phyloP scores from a whole-genome alignment of 2,888 invertebrate species.

The Trichogramma evanescens region DNA sequence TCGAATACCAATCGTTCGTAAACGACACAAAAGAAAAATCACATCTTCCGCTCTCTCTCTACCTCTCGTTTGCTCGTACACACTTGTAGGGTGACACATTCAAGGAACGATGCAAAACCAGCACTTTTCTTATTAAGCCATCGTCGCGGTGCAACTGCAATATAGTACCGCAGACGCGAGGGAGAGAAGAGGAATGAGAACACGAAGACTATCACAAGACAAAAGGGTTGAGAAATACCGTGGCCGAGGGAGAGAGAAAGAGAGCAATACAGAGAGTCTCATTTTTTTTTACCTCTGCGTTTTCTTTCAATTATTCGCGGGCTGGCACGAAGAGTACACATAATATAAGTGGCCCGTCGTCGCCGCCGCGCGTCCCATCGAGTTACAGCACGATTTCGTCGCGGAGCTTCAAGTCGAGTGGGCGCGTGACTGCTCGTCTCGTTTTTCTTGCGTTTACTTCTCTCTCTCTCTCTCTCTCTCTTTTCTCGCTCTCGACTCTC shows the following conservation, averaged over 20 bases:
- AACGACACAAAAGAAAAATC: too few relatives aligned
- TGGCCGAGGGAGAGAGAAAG: too few relatives aligned
- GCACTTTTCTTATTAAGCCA: not conserved
- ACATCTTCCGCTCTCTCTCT: too few relatives aligned
- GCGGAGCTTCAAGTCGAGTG: not conserved
- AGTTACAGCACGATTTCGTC: conserved; percentile 7
- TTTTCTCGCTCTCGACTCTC: too few relatives aligned
- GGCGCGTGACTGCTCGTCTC: not conserved
- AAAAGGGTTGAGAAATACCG: not conserved
- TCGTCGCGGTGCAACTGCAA: not conserved
- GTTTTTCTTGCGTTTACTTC: not conserved
- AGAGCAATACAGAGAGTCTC: too few relatives aligned
- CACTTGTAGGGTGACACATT: not conserved
- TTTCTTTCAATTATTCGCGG: conserved; percentile 7
- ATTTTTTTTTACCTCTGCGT: not conserved
- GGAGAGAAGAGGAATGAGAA: not conserved
- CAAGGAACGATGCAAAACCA: not conserved
- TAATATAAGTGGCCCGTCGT: too few relatives aligned
- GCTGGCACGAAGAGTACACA: not conserved
- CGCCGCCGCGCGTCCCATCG: not conserved
- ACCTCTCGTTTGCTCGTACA: conserved; percentile 7
- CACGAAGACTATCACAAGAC: not conserved
- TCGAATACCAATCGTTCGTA: too few relatives aligned
- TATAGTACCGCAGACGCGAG: not conserved
- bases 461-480: too few relatives aligned